phyloP scores from a whole-genome alignment of 2,113 vertebrate genomes.

The Vicugna pacos region DNA sequence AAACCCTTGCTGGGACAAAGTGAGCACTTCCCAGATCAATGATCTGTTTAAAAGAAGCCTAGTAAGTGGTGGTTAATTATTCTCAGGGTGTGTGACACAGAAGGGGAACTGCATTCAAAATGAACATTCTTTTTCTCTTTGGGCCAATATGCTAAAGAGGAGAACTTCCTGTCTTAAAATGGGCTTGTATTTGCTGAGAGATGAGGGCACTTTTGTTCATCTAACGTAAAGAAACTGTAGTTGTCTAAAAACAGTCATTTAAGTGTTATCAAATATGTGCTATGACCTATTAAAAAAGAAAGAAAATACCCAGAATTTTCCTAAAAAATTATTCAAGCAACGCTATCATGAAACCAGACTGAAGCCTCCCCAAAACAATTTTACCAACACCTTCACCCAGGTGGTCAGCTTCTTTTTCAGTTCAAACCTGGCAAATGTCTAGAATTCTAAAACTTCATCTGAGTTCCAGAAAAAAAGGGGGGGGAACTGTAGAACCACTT shows the following conservation, averaged over 20 bases:
- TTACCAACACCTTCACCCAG: not conserved
- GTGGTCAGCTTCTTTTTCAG: not conserved
- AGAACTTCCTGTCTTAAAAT: not conserved
- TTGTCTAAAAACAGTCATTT: conserved; percentile 53
- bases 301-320: not conserved
- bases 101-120: conserved; percentile 50
- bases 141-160: not conserved
- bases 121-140: conserved; percentile 22
- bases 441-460: not conserved
- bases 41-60: conserved; percentile 51
- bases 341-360: not conserved
- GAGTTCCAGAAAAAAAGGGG: not conserved
- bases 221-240: conserved; percentile 37
- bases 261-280: not conserved
- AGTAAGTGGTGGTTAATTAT: conserved; percentile 64
- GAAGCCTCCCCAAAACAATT: not conserved
- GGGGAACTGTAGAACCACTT: not conserved
- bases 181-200: not conserved
- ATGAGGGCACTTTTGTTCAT: not conserved
- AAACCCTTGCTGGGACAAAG: conserved; percentile 45
- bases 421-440: not conserved
- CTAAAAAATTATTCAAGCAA: conserved; percentile 31
- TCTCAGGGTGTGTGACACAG: conserved; percentile 13
- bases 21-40: conserved; percentile 44
- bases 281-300: not conserved